Base-by-base conservation (phyloP, 2,797 vertebrate species). In the Avahi laniger region DNA sequence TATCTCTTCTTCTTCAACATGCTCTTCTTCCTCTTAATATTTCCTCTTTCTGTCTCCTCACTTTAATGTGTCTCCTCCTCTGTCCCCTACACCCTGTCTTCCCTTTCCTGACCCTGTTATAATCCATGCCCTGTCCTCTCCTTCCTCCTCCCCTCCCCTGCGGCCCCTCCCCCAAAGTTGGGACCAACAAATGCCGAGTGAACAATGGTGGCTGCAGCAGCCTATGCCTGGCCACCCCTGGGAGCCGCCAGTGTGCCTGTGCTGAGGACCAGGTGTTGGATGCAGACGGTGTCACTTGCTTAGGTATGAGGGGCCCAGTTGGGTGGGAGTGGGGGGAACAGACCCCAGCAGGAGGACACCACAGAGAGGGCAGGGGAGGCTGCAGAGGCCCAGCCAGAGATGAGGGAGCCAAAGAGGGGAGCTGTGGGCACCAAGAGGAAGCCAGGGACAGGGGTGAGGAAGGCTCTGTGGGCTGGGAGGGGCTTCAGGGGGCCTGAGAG, bases 201-300 rank as follows among this genome's bases (percentile, higher is more conserved):
- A 99, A 99, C 98, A 99, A 99, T 0, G 99, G 99, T 0, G 99
- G 99, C 97, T 99, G 99, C 96, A 99, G 99, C 98, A 99, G 99
- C 97, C 98, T 99, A 96, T 99, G 99, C 97, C 98, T 99, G 83
- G 99, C 99, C 90, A 99, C 99, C 11, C 99, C 99, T 0, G 97
- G 98, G 2, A 98, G 99, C 84, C 99, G 99, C n/a, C 99, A 99
- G 82, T 99, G 99, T 1, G 99, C 99, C 97, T 99, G 99, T 0
- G 99, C 99, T 0, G 99, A 99, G 89, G 99, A 99, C 97, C 99
- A 99, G 98, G 98, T 99, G 97, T 98, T 99, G 97, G 99, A 99
- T 8, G 0, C 5, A 0, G 99, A 99, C 72, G 98, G 99, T 0
- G 99, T 99, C 98, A 99, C 99, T 95, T 99, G 99, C 98, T 98